Evolutionary conservation across 2,797 vertebrate genomes (phyloP).

Genomic region (Mallotus villosus): DNA sequence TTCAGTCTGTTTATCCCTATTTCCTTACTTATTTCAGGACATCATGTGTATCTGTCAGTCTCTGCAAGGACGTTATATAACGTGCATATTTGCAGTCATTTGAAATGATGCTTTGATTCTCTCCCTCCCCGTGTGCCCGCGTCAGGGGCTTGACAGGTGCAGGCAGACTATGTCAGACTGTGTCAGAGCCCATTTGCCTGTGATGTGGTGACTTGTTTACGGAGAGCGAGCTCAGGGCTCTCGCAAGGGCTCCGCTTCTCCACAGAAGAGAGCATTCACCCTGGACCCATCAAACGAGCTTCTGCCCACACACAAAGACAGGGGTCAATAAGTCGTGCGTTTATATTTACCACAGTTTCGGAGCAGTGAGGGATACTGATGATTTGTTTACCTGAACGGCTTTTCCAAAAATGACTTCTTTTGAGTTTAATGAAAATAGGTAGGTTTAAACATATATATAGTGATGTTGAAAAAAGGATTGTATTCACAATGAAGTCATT

Average conservation of each 20-base stretch:
- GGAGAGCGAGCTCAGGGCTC: constrained; percentile 22
- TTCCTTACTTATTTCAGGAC: constrained; percentile 3
- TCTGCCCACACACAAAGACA: background rate
- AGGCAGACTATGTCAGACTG: constrained; percentile 32
- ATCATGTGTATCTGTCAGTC: background rate
- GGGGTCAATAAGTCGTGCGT: constrained; percentile 6
- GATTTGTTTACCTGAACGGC: background rate
- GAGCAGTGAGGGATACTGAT: background rate
- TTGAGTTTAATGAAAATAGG: too few species aligned
- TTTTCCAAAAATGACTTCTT: background rate
- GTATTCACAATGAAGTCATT: too few species aligned
- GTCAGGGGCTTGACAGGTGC: constrained; percentile 34
- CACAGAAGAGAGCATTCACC: constrained; percentile 9
- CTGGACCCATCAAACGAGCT: constrained; percentile 6
- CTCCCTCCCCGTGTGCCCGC: background rate
- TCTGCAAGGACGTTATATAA: background rate
- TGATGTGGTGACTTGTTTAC: constrained; percentile 27
- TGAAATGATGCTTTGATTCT: constrained; percentile 16
- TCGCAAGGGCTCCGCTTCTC: background rate
- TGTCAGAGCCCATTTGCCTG: constrained; percentile 31
- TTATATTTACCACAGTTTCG: background rate
- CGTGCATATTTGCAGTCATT: constrained; percentile 4
- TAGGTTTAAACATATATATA: too few species aligned
- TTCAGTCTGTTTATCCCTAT: background rate
- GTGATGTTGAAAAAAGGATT: too few species aligned